A percentile compares a stretch with the other conserved stretches of the same genome.
Evolutionary conservation across 1,140 invertebrate species (phyloP).

Genomic region (Zeugodacus cucurbitae): DNA sequence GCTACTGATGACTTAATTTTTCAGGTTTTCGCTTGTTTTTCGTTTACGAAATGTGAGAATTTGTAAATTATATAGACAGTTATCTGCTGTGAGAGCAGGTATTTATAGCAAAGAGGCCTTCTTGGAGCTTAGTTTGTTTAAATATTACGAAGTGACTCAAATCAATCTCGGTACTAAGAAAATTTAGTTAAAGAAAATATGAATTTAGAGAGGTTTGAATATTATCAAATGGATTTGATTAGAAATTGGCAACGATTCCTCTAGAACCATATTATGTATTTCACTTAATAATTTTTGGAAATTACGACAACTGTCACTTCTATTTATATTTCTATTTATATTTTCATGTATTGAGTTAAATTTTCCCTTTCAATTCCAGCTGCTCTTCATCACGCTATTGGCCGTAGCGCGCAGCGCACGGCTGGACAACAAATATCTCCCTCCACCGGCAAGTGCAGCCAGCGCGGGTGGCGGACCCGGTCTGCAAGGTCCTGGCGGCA

Average conservation of each 20-base stretch:
- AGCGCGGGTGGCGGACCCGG: conserved; percentile 59
- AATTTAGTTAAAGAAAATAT: too few species aligned
- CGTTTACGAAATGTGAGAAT: not conserved
- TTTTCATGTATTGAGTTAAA: too few species aligned
- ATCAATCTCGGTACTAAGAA: too few species aligned
- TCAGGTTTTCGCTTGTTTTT: not conserved
- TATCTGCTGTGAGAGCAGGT: too few species aligned
- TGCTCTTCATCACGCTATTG: conserved; percentile 54
- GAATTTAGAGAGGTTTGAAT: too few species aligned
- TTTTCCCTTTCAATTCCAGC: conserved; percentile 51
- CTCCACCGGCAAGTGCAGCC: conserved; percentile 62
- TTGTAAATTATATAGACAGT: not conserved
- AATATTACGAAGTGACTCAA: too few species aligned
- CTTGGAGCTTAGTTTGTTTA: too few species aligned
- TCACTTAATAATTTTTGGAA: not conserved
- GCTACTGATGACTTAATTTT: not conserved
- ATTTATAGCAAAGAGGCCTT: too few species aligned
- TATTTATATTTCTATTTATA: too few species aligned
- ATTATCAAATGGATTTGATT: too few species aligned
- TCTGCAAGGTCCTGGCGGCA: conserved; percentile 60
- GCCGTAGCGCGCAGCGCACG: conserved; percentile 59
- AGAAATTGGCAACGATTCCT: too few species aligned
- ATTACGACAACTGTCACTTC: too few species aligned
- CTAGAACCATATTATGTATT: not conserved
- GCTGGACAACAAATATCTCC: conserved; percentile 67